Evolutionary conservation across 2,888 invertebrate species (phyloP).

Genomic region (Poecilobothrus nobilitatus): DNA sequence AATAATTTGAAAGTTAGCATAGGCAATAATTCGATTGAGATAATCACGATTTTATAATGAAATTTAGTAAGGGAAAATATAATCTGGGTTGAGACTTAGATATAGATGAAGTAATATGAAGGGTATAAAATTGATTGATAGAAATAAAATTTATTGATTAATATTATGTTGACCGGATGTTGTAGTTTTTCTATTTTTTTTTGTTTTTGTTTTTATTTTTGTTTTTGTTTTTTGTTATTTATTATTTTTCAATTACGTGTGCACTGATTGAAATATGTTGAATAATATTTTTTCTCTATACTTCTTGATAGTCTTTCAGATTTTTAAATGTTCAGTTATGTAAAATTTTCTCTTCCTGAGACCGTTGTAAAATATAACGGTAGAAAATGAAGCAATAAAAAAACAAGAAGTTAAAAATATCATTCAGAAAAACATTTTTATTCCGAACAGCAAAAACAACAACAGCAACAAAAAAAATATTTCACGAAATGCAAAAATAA

Average conservation of each 20-base stretch:
- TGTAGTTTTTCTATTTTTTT: background rate
- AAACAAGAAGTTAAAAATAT: background rate
- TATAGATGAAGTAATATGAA: too few species aligned
- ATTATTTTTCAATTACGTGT: background rate
- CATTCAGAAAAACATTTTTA: background rate
- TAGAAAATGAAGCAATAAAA: background rate
- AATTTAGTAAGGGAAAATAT: background rate
- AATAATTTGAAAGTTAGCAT: too few species aligned
- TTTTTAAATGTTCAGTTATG: constrained; percentile 9
- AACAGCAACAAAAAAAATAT: background rate
- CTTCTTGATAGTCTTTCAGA: too few species aligned
- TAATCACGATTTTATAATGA: too few species aligned
- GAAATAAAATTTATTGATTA: background rate
- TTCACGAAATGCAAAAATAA: background rate
- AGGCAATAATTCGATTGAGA: too few species aligned
- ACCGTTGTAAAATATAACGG: background rate
- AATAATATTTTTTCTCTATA: background rate
- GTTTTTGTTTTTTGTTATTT: too few species aligned
- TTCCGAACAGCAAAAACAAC: background rate
- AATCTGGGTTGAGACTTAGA: too few species aligned
- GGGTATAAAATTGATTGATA: too few species aligned
- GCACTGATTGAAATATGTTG: background rate
- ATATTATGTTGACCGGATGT: background rate
- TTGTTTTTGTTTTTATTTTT: background rate
- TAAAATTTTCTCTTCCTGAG: constrained; percentile 5